A percentile compares a stretch with the other conserved stretches of the same genome.
phyloP scores from a whole-genome alignment of 1,140 invertebrate species.

The Andrena cerasifolii region DNA sequence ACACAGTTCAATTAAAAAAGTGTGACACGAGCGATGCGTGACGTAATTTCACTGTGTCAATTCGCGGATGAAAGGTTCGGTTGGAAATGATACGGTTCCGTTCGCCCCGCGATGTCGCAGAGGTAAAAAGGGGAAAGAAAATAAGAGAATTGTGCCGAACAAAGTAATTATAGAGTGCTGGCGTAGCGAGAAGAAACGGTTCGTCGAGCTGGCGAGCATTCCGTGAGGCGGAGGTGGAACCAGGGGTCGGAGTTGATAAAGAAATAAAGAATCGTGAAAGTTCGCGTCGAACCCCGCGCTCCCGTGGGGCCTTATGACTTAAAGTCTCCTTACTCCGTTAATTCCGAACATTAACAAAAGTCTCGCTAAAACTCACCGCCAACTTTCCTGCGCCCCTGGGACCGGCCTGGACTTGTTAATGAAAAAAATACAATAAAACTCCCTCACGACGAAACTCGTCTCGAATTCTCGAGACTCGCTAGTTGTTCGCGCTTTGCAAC shows the following conservation, averaged over 20 bases:
- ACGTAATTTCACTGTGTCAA: conserved; percentile 1
- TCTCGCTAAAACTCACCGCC: conserved; percentile 80
- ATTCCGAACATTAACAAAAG: conserved; percentile 83
- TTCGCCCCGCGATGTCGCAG: conserved; percentile 7
- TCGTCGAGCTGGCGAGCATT: conserved; percentile 60
- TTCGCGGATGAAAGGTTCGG: neutral
- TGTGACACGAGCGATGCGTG: neutral
- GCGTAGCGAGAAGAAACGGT: conserved; percentile 65
- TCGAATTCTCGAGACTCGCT: conserved; percentile 61
- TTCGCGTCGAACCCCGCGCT: conserved; percentile 78
- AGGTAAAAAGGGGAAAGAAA: conserved; percentile 50
- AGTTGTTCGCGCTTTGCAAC: conserved; percentile 47
- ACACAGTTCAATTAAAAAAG: neutral
- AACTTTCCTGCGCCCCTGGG: conserved; percentile 74
- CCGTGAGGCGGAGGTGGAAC: conserved; percentile 61
- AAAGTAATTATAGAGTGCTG: conserved; percentile 70
- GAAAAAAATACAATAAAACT: conserved; percentile 81
- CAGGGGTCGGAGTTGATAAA: conserved; percentile 79
- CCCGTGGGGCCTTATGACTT: conserved; percentile 81
- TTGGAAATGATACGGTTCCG: neutral
- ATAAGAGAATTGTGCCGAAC: conserved; percentile 69
- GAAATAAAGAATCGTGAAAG: conserved; percentile 82
- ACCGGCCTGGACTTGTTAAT: conserved; percentile 78
- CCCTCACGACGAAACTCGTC: conserved; percentile 66
- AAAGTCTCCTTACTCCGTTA: conserved; percentile 82